phyloP scores from a whole-genome alignment of 2,888 invertebrate genomes.

The Deilephila porcellus region DNA sequence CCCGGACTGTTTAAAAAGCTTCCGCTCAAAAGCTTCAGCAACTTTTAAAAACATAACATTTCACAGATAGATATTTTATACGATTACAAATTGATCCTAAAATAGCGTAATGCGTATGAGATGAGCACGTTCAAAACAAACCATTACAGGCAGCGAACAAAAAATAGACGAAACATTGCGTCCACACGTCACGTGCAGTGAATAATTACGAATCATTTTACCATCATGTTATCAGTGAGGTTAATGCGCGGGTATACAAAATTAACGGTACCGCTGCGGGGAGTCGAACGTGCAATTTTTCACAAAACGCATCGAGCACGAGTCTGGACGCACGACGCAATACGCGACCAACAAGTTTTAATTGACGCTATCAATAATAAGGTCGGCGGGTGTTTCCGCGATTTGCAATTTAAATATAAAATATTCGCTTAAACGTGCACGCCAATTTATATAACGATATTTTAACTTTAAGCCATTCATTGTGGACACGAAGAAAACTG shows the following conservation, averaged over 20 bases:
- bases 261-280: constrained; percentile 5
- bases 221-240: constrained; percentile 7
- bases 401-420: neutral
- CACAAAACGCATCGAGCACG: neutral
- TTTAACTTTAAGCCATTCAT: neutral
- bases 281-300: constrained; percentile 24
- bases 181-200: neutral
- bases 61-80: too few relatives aligned
- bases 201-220: constrained; percentile 12
- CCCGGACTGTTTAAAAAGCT: too few relatives aligned
- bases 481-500: neutral
- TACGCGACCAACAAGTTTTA: neutral
- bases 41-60: too few relatives aligned
- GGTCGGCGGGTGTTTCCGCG: constrained; percentile 4
- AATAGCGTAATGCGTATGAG: too few relatives aligned
- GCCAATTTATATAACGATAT: constrained; percentile 10
- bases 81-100: too few relatives aligned
- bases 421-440: constrained; percentile 3
- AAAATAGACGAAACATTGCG: neutral
- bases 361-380: constrained; percentile 13
- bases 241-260: constrained; percentile 19
- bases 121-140: neutral
- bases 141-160: neutral
- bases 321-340: neutral
- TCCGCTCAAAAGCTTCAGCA: too few relatives aligned